These are phyloP conservation scores for Agonopterix arenella DNA, from an alignment of 2,888 invertebrate species.

Conservation along the genomic window DNA sequence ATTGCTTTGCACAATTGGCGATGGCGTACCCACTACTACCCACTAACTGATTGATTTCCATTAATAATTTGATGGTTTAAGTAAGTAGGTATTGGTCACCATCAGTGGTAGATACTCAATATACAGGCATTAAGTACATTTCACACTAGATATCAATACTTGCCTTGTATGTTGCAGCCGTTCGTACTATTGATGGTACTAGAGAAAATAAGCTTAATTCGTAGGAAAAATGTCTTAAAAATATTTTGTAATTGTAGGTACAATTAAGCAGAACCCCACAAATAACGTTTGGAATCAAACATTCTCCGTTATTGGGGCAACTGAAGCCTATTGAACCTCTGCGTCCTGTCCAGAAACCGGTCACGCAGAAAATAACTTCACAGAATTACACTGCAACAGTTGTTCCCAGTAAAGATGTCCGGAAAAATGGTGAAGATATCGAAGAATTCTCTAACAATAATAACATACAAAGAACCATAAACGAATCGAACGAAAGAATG, in stretches of 20 bases:
- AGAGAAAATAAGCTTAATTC: no score
- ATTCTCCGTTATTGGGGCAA: constrained; percentile 84
- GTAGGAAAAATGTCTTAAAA: no score
- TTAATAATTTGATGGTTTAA: no score
- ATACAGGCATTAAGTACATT: no score
- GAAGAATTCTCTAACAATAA: constrained; percentile 19
- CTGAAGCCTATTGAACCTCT: constrained; percentile 46
- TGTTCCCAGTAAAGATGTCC: constrained; percentile 7
- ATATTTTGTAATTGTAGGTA: constrained; percentile 35
- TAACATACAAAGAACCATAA: constrained; percentile 16
- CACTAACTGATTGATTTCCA: no score
- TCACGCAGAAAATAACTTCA: constrained; percentile 10
- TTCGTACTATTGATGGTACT: no score
- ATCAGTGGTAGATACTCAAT: no score
- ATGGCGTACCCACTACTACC: no score
- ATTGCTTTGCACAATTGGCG: no score
- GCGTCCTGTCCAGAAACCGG: constrained; percentile 21
- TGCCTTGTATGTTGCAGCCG: no score
- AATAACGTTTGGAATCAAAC: constrained; percentile 89
- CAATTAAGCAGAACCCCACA: constrained; percentile 55
- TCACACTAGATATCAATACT: no score
- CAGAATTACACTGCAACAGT: constrained; percentile 4
- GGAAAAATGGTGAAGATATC: constrained; percentile 15
- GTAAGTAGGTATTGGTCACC: no score
- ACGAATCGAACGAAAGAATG: constrained; percentile 21